These are phyloP conservation scores for Spheniscus mendiculus DNA, from an alignment of 2,113 vertebrate species.

Conservation along the genomic window DNA sequence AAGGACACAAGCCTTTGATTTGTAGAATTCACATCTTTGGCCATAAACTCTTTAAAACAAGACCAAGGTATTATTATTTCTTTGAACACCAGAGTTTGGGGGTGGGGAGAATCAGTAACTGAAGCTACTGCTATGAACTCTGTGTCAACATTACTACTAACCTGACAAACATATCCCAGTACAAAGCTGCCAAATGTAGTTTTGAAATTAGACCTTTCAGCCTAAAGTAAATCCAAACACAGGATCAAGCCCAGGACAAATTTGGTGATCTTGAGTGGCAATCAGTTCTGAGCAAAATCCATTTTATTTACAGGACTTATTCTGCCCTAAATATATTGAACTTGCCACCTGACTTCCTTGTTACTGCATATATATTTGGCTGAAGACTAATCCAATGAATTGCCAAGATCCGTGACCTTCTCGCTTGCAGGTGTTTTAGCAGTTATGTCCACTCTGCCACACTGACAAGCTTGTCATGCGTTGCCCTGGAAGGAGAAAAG, in stretches of 20 bases:
- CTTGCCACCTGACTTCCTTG: neutral
- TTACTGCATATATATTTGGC: neutral
- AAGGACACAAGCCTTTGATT: neutral
- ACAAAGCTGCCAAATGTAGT: neutral
- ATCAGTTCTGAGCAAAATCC: neutral
- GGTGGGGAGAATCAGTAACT: neutral
- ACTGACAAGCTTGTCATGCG: fast-evolving
- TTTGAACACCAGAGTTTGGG: neutral
- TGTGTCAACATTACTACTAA: neutral
- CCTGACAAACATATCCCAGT: neutral
- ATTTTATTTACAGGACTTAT: neutral
- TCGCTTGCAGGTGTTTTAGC: neutral
- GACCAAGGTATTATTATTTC: neutral
- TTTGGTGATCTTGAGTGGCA: neutral
- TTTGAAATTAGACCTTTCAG: neutral
- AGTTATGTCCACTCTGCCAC: neutral
- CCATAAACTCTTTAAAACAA: neutral
- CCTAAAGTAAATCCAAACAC: neutral
- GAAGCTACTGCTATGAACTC: neutral
- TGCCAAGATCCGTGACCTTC: neutral
- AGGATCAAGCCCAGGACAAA: neutral
- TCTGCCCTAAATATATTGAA: neutral
- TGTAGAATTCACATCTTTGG: neutral
- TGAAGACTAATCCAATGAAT: neutral
- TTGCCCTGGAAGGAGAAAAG: neutral